phyloP scores from a whole-genome alignment of 2,888 invertebrate genomes.

The Axea sp. region DNA sequence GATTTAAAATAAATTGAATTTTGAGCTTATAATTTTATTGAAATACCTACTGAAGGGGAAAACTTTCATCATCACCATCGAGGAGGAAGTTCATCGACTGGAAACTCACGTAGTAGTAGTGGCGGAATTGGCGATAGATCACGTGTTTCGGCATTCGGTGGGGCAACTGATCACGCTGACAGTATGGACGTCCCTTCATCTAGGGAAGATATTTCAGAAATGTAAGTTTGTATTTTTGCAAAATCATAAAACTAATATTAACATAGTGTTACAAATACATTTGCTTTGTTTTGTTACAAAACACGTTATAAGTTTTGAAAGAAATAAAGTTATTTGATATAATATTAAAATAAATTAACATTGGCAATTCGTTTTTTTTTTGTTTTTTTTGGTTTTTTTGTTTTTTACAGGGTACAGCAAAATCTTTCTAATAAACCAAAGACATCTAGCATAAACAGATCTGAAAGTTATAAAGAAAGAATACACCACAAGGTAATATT shows the following conservation, averaged over 20 bases:
- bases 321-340: too few relatives aligned
- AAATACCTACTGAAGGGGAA: conserved; percentile 11
- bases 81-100: conserved; percentile 73
- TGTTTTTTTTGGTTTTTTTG: too few relatives aligned
- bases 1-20: too few relatives aligned
- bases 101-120: conserved; percentile 72
- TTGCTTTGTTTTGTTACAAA: too few relatives aligned
- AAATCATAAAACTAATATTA: too few relatives aligned
- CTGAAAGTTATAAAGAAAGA: conserved; percentile 87
- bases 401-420: conserved; percentile 77
- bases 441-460: conserved; percentile 82
- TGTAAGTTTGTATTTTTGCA: conserved; percentile 72
- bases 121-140: conserved; percentile 73
- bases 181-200: conserved; percentile 77
- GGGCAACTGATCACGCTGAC: conserved; percentile 74
- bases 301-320: too few relatives aligned
- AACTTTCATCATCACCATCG: conserved; percentile 67
- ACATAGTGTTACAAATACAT: too few relatives aligned
- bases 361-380: too few relatives aligned
- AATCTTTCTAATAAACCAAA: conserved; percentile 79
- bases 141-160: conserved; percentile 74
- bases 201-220: conserved; percentile 78
- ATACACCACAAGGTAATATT: conserved; percentile 80
- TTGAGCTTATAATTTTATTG: background rate
- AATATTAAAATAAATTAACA: too few relatives aligned